Evolutionary conservation across 1,140 invertebrate genomes (phyloP), one percentile per base, ranked within the genome.

Genomic region (Vanessa atalanta): DNA sequence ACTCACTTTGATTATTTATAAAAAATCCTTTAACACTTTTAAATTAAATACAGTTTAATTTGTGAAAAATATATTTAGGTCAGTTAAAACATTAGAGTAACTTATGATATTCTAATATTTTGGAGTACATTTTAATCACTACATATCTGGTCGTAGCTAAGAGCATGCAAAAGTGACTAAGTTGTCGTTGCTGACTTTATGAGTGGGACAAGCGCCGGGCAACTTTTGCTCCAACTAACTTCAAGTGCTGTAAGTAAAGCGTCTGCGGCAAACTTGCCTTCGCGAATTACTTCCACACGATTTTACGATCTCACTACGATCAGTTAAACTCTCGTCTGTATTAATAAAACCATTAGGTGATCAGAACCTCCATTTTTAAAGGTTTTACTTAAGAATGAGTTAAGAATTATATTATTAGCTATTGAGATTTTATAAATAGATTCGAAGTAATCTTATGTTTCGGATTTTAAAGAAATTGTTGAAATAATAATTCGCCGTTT

Each of bases 241-340:
- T 83, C 73, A 77, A 86, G 85, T 85, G 80, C 83, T 81, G 76
- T 80, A 80, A 83, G 83, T 77, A 85, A 84, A 88, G 83, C 81
- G 83, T 84, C 77, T 84, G 87, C 76, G 79, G 81, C 78, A 69
- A 78, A 85, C 85, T 83, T 80, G 79, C 73, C 82, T 79, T 80
- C 74, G 78, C 83, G 80, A 83, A 86, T 89, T 89, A 88, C 82
- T 89, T 87, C 85, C 83, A 83, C 84, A 76, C 85, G 85, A 89
- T 89, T 89, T 88, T 83, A 78, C 86, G 75, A 88, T 86, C 76
- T 87, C 78, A 74, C 80, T 81, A 83, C 82, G 78, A 87, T 84
- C 82, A 84, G 77, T 83, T 83, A 82, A 85, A 83, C 79, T 77
- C 73, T 60, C 76, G 78, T 83, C 77, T 85, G 70, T 75, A 63